phyloP scores from a whole-genome alignment of 2,113 vertebrate species.

The Cathartes aura region DNA sequence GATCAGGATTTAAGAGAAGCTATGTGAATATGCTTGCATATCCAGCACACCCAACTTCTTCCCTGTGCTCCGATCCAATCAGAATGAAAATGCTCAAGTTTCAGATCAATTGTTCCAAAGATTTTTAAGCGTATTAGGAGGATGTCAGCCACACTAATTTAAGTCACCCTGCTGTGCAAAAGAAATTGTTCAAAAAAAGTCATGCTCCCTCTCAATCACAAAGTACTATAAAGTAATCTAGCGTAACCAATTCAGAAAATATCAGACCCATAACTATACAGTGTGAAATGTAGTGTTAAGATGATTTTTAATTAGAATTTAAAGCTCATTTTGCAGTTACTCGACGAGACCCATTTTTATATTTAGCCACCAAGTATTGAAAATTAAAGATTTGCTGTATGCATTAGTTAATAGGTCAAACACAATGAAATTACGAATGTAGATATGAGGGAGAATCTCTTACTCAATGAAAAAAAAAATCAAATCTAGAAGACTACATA shows the following conservation, averaged over 20 bases:
- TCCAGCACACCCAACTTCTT: not conserved
- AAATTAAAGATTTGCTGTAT: not conserved
- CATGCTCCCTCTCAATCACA: not conserved
- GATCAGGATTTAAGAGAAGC: not conserved
- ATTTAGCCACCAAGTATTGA: not conserved
- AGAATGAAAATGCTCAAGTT: not conserved
- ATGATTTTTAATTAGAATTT: conserved; percentile 39
- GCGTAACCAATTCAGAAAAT: not conserved
- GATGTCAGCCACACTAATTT: conserved; percentile 6
- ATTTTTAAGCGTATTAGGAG: conserved; percentile 11
- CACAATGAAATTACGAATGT: not conserved
- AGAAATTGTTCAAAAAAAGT: conserved; percentile 1
- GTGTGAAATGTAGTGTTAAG: conserved; percentile 9
- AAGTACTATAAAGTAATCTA: conserved; percentile 2
- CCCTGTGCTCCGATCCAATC: not conserved
- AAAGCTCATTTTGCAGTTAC: conserved; percentile 22
- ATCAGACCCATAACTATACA: conserved; percentile 2
- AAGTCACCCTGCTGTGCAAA: conserved; percentile 14
- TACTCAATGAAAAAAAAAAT: not conserved
- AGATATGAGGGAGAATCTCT: not conserved
- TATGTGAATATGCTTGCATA: not conserved
- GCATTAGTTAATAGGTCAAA: conserved; percentile 16
- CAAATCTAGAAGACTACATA: not conserved
- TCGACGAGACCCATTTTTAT: not conserved
- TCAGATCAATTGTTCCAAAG: conserved; percentile 10